Evolutionary conservation across 2,113 vertebrate genomes (phyloP).

Genomic region (Marmota monax): DNA sequence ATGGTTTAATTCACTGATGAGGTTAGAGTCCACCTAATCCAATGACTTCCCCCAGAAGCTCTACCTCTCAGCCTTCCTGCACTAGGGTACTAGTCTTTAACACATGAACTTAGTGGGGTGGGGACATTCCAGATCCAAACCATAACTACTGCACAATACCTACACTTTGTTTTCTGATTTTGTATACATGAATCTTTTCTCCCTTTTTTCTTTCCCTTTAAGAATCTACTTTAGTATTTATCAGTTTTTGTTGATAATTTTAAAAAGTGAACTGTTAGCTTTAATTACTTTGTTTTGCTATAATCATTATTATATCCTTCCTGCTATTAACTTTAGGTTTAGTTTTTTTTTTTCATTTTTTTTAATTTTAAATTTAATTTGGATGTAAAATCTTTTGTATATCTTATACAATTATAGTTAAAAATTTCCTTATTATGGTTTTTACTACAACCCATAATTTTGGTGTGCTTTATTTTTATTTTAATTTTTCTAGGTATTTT

Average conservation of each 20-base stretch:
- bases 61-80: too few relatives aligned
- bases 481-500: neutral
- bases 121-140: too few relatives aligned
- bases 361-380: neutral
- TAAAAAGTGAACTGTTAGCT: neutral
- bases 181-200: neutral
- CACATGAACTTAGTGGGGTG: too few relatives aligned
- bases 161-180: neutral
- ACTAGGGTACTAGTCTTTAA: too few relatives aligned
- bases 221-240: neutral
- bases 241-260: neutral
- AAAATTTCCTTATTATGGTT: neutral
- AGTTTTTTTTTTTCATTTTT: neutral
- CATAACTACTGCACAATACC: neutral
- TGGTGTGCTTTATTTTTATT: neutral
- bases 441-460: neutral
- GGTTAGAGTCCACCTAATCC: too few relatives aligned
- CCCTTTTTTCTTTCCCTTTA: neutral
- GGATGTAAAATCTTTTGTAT: neutral
- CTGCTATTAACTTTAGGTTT: neutral
- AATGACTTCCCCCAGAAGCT: too few relatives aligned
- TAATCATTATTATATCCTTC: neutral
- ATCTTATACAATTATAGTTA: neutral
- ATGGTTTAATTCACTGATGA: too few relatives aligned
- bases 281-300: neutral